Percentiles rank a stretch among this genome's conserved stretches.
phyloP scores from a whole-genome alignment of 2,888 invertebrate genomes.

The Harpagoxenus sublaevis region DNA sequence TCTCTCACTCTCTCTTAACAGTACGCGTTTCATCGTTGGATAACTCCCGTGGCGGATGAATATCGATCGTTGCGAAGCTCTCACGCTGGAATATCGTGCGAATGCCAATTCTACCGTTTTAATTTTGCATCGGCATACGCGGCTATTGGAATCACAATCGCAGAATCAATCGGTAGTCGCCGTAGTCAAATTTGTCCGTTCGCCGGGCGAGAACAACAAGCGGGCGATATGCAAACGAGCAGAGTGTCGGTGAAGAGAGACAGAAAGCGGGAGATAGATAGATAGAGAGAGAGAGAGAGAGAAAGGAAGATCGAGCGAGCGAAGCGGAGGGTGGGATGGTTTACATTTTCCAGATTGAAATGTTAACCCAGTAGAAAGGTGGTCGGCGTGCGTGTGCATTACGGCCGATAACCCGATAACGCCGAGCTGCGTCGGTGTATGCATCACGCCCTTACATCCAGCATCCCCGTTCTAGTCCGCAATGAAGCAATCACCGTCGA shows the following conservation, averaged over 20 bases:
- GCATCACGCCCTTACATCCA: slow-evolving; percentile 62
- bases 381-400: slow-evolving; percentile 63
- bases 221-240: slow-evolving; percentile 57
- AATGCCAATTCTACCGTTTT: slow-evolving; percentile 45
- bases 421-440: slow-evolving; percentile 55
- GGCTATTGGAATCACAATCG: slow-evolving; percentile 57
- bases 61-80: slow-evolving; percentile 45
- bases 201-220: slow-evolving; percentile 55
- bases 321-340: slow-evolving; percentile 41
- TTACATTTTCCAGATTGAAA: slow-evolving; percentile 66
- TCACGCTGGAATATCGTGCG: slow-evolving; percentile 20
- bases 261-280: slow-evolving; percentile 9
- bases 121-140: slow-evolving; percentile 40
- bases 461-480: slow-evolving; percentile 68
- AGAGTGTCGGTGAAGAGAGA: slow-evolving; percentile 33
- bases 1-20: slow-evolving; percentile 18
- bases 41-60: slow-evolving; percentile 41
- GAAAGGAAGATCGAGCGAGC: slow-evolving; percentile 12
- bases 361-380: slow-evolving; percentile 66
- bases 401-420: slow-evolving; percentile 70
- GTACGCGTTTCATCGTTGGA: slow-evolving; percentile 40
- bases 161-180: slow-evolving; percentile 50
- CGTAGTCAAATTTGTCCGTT: slow-evolving; percentile 58
- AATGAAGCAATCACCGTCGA: slow-evolving; percentile 76
- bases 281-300: not conserved